Base-by-base conservation (phyloP, 2,797 vertebrate genomes). In the Protosalanx chinensis region DNA sequence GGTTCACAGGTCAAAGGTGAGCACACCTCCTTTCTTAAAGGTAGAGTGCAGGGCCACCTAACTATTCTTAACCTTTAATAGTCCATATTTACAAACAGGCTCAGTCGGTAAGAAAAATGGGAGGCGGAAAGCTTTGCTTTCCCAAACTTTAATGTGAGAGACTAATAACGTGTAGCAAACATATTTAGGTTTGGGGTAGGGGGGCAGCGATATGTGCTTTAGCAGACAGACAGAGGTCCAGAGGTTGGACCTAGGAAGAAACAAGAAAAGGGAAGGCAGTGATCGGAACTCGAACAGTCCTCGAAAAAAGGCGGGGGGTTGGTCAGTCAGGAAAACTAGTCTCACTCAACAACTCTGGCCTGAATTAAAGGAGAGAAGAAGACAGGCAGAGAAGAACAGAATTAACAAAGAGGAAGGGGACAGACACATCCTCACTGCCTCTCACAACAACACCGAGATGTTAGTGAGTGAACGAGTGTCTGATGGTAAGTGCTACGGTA, bases 291-390 rank as follows among this genome's bases (percentile, higher is more conserved):
- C 74, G 90, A 85, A 90, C 81, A 91, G 87, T 93, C 91, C 87
- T 91, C 85, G 86, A 90, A 86, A 88, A 91, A 90, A 91, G 89
- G 89, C 89, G 84, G 74, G 88, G 90, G 86, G 87, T 84, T 88
- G 92, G 90, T 93, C 93, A 94, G 91, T 94, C 93, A 88, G 92
- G 93, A 88, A 94, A 93, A 92, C 93, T 94, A 94, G 92, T 93
- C 89, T 94, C 93, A 91, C 93, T 94, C 93, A 94, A 93, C 91
- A 94, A 93, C 83, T 94, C 93, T 92, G 91, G 91, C 93, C 93
- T 94, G 89, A 92, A 93, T 93, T 92, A 93, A 85, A 92, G 86
- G 83, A 93, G 89, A 94, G 86, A 92, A 92, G 90, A 93, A 93
- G 88, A 93, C 76, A 93, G 85, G 81, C 84, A 86, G 80, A 92